Base-by-base conservation (phyloP, 2,888 invertebrate species). In the Aquatica leii region DNA sequence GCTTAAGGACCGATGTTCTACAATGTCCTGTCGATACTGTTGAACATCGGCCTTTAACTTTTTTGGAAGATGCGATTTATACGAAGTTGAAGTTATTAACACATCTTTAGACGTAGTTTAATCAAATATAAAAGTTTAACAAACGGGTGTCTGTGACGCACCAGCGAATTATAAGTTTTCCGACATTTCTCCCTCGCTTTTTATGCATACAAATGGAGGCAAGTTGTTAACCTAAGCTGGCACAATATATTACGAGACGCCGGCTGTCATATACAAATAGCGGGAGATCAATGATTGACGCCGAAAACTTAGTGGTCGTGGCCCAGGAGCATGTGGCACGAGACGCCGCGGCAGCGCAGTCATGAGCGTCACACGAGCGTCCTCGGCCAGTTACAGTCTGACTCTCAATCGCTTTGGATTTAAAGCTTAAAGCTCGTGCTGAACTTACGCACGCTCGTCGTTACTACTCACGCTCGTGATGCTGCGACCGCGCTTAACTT, bases 201-300 rank as follows among this genome's bases (percentile, higher is more conserved):
- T 70, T 69, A 62, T 70, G 67, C 67, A 70, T 69, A 69, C 66
- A 70, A 70, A 70, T 70, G 60, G 65, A 62, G 65, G 65, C 62
- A 66, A 69, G 68, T 69, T 71, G 68, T 71, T 69, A 67, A 65
- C 66, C 66, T 67, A 70, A 66, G 66, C 65, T 66, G 62, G 64
- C 58, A 65, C 65, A 67, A 69, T 69, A 68, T 69, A 69, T 69
- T 66, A 69, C 67, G 64, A 71, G 69, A 72, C 67, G 71, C 57
- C 66, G 68, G 71, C 70, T 77, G 77, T 76, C 77, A 74, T 74
- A 73, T 71, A 75, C 75, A 77, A 77, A 77, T 76, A 77, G 69
- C 70, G 69, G 61, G 72, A 77, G 75, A 77, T 75, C 76, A 76
- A 77, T 78, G 77, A 77, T 77, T 77, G 76, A 76, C 77, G 74